These are phyloP conservation scores for Argyrosomus japonicus DNA, from an alignment of 2,113 vertebrate species.

Conservation along the genomic window DNA sequence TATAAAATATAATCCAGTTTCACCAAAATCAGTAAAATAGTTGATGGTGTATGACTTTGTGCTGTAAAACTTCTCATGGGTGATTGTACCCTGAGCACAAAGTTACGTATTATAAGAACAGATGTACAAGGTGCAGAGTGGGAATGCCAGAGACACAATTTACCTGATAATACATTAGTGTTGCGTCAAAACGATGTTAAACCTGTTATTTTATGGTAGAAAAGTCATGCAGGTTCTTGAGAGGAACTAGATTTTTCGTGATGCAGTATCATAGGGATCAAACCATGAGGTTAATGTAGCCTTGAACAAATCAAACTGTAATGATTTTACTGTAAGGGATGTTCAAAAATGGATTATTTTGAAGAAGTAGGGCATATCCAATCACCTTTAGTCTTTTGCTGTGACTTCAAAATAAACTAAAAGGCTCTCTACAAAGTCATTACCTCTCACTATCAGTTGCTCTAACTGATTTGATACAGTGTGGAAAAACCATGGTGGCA, in stretches of 20 bases:
- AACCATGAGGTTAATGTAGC: neutral
- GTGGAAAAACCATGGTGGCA: slow-evolving; percentile 1
- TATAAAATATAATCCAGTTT: too few relatives aligned
- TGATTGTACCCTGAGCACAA: too few relatives aligned
- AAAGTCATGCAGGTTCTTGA: too few relatives aligned
- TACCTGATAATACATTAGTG: too few relatives aligned
- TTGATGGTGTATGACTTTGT: too few relatives aligned
- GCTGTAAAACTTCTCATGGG: too few relatives aligned
- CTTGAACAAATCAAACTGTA: neutral
- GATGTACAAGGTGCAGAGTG: too few relatives aligned
- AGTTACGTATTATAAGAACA: too few relatives aligned
- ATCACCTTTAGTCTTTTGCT: neutral
- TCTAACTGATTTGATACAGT: slow-evolving; percentile 6
- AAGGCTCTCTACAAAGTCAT: neutral
- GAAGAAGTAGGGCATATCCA: neutral
- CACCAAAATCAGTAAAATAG: too few relatives aligned
- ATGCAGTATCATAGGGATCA: neutral
- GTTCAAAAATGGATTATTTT: neutral
- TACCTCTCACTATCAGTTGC: neutral
- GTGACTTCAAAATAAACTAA: slow-evolving; percentile 4
- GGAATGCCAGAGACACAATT: too few relatives aligned
- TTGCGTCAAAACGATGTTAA: too few relatives aligned
- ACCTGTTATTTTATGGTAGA: too few relatives aligned
- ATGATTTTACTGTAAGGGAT: neutral
- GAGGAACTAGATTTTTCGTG: neutral